These are phyloP conservation scores for Limnothrissa miodon DNA, from an alignment of 2,113 vertebrate species.

Conservation along the genomic window DNA sequence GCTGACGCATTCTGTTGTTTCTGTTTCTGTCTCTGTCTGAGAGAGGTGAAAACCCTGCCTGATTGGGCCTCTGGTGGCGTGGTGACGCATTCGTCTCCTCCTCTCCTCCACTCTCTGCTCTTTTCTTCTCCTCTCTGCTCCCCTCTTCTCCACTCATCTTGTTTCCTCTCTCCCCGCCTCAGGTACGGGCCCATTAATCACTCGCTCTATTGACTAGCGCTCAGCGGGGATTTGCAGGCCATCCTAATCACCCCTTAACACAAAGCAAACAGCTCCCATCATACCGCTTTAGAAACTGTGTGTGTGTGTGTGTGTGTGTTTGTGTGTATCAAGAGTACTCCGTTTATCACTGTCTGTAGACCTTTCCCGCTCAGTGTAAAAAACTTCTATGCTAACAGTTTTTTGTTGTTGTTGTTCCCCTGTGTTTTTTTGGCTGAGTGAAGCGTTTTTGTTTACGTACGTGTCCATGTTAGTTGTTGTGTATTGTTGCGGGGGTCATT, in stretches of 20 bases:
- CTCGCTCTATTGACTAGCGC: not conserved
- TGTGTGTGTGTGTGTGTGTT: constrained; percentile 4
- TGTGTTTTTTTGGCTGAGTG: not conserved
- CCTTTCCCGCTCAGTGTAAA: not conserved
- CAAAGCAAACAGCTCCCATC: not conserved
- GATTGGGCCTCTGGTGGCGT: not conserved
- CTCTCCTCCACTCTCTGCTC: not conserved
- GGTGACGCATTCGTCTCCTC: not conserved
- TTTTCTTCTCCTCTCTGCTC: not conserved
- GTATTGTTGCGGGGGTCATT: not conserved
- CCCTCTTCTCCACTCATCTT: not conserved
- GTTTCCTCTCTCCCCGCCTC: not conserved
- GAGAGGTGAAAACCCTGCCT: not conserved
- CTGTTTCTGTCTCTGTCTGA: not conserved
- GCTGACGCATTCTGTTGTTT: not conserved
- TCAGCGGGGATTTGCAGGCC: not conserved
- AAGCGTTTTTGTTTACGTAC: not conserved
- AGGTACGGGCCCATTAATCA: not conserved
- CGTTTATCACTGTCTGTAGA: constrained; percentile 22
- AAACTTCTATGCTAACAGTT: not conserved
- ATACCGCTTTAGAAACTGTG: not conserved
- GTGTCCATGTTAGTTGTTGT: not conserved
- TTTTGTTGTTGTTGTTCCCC: not conserved
- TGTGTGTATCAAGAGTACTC: not conserved
- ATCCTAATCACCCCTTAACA: not conserved